Conservation (phyloP, 2,113 vertebrate species). For the Myrmophylax atrothorax region DNA sequence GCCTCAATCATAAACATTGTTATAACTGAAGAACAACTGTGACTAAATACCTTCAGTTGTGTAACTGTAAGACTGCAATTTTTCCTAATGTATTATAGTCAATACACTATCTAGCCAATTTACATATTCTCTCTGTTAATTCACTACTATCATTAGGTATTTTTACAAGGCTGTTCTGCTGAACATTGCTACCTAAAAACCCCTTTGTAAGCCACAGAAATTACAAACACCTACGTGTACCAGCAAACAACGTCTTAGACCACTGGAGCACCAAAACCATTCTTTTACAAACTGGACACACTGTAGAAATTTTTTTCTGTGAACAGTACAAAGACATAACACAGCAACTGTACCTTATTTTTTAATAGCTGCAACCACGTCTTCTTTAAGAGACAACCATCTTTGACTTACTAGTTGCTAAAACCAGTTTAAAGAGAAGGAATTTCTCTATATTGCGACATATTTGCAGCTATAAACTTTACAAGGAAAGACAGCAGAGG, state of each 20-base stretch:
- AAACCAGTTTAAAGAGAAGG: not conserved
- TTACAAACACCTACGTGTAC: not conserved
- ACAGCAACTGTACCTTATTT: fast-evolving
- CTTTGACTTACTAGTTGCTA: not conserved
- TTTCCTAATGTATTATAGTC: fast-evolving
- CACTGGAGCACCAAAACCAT: not conserved
- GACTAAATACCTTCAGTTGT: not conserved
- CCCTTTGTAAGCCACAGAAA: not conserved
- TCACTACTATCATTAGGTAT: not conserved
- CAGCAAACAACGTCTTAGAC: not conserved
- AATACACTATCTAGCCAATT: not conserved
- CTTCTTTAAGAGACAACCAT: not conserved
- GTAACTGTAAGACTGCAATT: not conserved
- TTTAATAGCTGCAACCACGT: not conserved
- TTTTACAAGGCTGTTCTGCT: not conserved
- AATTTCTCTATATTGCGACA: not conserved
- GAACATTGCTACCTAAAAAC: not conserved
- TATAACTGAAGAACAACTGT: not conserved
- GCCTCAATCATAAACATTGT: not conserved
- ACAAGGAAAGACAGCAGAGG: not conserved
- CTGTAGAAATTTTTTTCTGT: not conserved
- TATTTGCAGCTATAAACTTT: not conserved
- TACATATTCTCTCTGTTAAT: not conserved
- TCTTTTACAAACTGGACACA: not conserved
- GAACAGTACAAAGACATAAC: not conserved